Percentiles rank a stretch among this genome's conserved stretches.
Conservation (phyloP, 2,113 vertebrate species). For the Toxostoma redivivum region DNA sequence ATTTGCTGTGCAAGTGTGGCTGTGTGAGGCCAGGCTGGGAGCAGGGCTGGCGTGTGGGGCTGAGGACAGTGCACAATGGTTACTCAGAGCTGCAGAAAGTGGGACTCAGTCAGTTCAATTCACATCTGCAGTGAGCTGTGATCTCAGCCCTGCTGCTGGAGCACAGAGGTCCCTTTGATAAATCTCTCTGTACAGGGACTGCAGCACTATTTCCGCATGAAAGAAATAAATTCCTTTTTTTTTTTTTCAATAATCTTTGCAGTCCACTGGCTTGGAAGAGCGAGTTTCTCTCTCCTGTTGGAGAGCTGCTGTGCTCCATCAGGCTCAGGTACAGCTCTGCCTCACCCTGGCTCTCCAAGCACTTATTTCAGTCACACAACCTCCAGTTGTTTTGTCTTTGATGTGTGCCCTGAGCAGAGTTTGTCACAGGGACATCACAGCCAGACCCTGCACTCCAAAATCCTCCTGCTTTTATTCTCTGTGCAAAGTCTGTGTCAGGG, state of each 20-base stretch:
- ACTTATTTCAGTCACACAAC: background rate
- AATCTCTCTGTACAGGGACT: background rate
- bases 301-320: background rate
- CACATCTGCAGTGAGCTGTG: constrained; percentile 16
- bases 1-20: background rate
- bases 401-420: background rate
- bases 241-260: background rate
- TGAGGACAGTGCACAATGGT: background rate
- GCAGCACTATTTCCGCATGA: background rate
- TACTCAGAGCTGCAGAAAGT: background rate
- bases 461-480: background rate
- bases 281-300: fast-evolving
- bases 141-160: constrained; percentile 9
- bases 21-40: background rate
- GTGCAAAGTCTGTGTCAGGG: fast-evolving
- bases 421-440: background rate
- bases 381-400: background rate
- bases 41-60: background rate
- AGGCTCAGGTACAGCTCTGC: background rate
- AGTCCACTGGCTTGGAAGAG: background rate
- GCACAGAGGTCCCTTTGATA: constrained; percentile 54
- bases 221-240: background rate
- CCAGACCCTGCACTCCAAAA: background rate
- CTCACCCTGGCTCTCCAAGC: background rate
- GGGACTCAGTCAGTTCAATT: background rate